Conservation (phyloP, 2,113 vertebrate genomes). For the Prochilodus magdalenae region DNA sequence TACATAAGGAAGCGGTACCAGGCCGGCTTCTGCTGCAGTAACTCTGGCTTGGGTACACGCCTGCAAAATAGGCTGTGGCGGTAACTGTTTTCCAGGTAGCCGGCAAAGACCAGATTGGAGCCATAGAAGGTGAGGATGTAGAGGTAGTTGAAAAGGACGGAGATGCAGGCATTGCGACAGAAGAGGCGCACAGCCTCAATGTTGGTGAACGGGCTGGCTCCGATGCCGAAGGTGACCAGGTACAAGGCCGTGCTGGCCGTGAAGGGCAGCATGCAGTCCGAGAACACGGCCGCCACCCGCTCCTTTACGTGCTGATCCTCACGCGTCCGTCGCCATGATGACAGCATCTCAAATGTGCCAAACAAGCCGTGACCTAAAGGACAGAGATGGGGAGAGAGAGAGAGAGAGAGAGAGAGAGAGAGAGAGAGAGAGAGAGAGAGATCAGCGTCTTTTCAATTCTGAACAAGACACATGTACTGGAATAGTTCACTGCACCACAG, state of each 20-base stretch:
- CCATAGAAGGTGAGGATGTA: constrained; percentile 98
- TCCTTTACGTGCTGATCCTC: constrained; percentile 99
- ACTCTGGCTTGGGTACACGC: constrained; percentile 93
- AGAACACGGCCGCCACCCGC: constrained; percentile 94
- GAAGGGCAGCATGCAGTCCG: constrained; percentile 96
- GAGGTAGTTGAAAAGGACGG: constrained; percentile 95
- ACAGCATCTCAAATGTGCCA: constrained; percentile 98
- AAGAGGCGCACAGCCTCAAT: constrained; percentile 98
- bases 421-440: constrained; percentile 8
- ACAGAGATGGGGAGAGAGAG: background rate
- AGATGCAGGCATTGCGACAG: constrained; percentile 93
- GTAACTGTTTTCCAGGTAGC: constrained; percentile 98
- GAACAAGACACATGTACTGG: constrained; percentile 6
- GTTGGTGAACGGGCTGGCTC: constrained; percentile 98
- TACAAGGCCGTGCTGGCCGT: constrained; percentile 97
- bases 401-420: background rate
- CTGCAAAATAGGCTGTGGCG: constrained; percentile 98
- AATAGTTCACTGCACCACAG: constrained; percentile 16
- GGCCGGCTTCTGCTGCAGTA: constrained; percentile 91
- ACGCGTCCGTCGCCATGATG: constrained; percentile 95
- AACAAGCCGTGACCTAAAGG: constrained; percentile 94
- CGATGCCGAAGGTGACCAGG: constrained; percentile 96
- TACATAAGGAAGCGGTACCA: constrained; percentile 98
- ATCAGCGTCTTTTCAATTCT: constrained; percentile 13
- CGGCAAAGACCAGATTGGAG: constrained; percentile 97